Percentiles rank a stretch among this genome's conserved stretches.
Conservation (phyloP, 2,113 vertebrate genomes). For the Pachypanchax playfairii region DNA sequence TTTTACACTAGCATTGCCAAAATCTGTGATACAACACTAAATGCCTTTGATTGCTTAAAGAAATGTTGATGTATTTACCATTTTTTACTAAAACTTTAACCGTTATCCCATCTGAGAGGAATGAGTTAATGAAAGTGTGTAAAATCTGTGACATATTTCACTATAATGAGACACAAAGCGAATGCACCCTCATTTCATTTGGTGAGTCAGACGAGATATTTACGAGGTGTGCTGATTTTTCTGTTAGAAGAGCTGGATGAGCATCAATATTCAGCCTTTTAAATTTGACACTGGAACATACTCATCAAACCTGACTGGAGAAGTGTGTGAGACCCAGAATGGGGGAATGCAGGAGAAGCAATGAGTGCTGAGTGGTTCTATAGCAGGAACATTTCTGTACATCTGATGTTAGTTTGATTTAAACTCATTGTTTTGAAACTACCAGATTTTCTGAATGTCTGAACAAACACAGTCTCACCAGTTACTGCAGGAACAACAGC, state of each 20-base stretch:
- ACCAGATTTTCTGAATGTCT: no score
- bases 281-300: neutral
- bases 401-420: no score
- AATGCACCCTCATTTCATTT: neutral
- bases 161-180: neutral
- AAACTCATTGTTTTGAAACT: no score
- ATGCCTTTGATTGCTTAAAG: neutral
- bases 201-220: conserved; percentile 13
- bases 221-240: conserved; percentile 24
- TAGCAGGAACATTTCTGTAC: no score
- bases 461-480: no score
- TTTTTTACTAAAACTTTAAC: neutral
- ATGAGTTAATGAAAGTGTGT: neutral
- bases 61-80: neutral
- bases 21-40: conserved; percentile 15
- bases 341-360: no score
- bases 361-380: no score
- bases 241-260: conserved; percentile 16
- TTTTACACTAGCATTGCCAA: neutral
- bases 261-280: neutral
- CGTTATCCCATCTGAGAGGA: neutral
- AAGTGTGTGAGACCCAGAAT: no score
- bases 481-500: no score
- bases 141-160: neutral
- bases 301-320: neutral